phyloP scores from a whole-genome alignment of 2,797 vertebrate genomes.

The Periophthalmus magnuspinnatus region DNA sequence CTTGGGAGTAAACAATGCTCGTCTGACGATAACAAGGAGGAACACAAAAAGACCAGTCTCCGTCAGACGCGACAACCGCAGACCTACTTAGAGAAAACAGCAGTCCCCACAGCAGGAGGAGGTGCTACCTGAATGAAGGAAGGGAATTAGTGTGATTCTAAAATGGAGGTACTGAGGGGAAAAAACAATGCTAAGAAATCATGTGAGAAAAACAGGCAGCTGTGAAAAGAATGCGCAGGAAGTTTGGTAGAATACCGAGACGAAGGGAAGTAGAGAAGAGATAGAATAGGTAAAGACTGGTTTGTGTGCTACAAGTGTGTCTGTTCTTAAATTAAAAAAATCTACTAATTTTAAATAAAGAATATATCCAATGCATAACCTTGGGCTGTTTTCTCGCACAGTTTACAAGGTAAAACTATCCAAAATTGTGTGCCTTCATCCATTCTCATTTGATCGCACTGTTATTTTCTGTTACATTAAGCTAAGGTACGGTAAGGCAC shows the following conservation, averaged over 20 bases:
- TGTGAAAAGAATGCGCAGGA: neutral
- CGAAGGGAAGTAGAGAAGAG: neutral
- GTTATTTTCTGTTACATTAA: too few species aligned
- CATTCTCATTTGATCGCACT: too few species aligned
- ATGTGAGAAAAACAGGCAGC: slow-evolving; percentile 10
- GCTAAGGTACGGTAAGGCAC: too few species aligned
- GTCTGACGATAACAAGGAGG: slow-evolving; percentile 50
- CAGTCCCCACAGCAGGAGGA: slow-evolving; percentile 49
- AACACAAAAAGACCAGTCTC: slow-evolving; percentile 9
- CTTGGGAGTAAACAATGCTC: slow-evolving; percentile 58
- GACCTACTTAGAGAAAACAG: slow-evolving; percentile 58
- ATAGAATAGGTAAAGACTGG: neutral
- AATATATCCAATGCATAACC: neutral
- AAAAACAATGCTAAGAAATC: slow-evolving; percentile 29
- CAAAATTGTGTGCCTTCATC: too few species aligned
- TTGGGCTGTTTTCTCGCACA: neutral
- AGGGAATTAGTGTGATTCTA: slow-evolving; percentile 44
- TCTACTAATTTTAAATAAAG: too few species aligned
- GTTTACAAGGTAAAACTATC: neutral
- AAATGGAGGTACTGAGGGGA: slow-evolving; percentile 9
- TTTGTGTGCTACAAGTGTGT: neutral
- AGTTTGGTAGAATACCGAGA: neutral
- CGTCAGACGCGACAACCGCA: slow-evolving; percentile 39
- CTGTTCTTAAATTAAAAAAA: neutral
- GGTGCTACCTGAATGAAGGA: slow-evolving; percentile 46